A percentile compares a stretch with the other conserved stretches of the same genome.
Conservation (phyloP, 2,113 vertebrate species). For the Bettongia penicillata region DNA sequence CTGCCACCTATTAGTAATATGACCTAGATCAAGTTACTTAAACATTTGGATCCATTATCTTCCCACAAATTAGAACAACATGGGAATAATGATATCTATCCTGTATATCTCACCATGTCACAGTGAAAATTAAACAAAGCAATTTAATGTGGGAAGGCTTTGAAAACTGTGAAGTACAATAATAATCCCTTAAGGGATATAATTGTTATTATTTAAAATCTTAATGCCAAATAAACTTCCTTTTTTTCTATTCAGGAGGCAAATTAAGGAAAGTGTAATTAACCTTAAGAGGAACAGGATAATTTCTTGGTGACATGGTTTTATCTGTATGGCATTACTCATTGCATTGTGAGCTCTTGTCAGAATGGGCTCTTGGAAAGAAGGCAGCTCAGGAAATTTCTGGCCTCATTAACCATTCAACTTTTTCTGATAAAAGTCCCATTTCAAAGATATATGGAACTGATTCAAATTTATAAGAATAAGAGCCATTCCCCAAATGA, state of each 20-base stretch:
- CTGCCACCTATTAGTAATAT: neutral
- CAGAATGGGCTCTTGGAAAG: neutral
- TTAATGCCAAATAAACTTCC: conserved; percentile 1
- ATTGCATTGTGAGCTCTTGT: neutral
- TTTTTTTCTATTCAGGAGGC: neutral
- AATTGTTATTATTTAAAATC: neutral
- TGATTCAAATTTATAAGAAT: neutral
- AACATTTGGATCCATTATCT: neutral
- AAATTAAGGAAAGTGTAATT: neutral
- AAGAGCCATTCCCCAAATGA: neutral
- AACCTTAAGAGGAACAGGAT: neutral
- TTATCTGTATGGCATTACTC: neutral
- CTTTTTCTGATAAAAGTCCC: neutral
- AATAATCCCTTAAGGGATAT: conserved; percentile 3
- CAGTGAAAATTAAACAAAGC: neutral
- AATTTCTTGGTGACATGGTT: neutral
- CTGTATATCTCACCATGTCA: neutral
- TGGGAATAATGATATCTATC: neutral
- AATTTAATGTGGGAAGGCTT: neutral
- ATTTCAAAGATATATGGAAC: neutral
- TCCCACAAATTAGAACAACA: neutral
- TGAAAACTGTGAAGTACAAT: neutral
- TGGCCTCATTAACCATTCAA: neutral
- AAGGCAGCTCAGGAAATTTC: neutral
- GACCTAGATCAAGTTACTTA: neutral